Percentiles rank a stretch among this genome's conserved stretches.
Conservation (phyloP, 1,140 invertebrate genomes). For the Zaprionus nigranus region DNA sequence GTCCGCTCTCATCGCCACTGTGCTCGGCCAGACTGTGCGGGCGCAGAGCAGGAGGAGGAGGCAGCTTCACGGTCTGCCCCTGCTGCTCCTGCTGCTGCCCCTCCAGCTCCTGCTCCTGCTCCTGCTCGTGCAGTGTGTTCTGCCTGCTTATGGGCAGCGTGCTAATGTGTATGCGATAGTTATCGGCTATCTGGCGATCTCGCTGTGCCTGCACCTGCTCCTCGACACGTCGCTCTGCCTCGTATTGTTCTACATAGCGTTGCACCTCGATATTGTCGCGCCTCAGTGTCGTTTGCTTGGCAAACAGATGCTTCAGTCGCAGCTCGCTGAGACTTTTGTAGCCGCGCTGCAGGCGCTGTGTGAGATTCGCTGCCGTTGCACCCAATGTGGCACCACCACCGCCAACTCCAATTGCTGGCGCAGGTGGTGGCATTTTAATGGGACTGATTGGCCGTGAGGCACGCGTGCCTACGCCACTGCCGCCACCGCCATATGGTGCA, state of each 20-base stretch:
- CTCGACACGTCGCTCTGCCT: slow-evolving; percentile 63
- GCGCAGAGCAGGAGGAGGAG: neutral
- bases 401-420: neutral
- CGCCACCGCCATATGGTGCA: slow-evolving; percentile 44
- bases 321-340: slow-evolving; percentile 78
- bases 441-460: slow-evolving; percentile 63
- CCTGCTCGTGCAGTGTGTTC: slow-evolving; percentile 49
- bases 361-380: slow-evolving; percentile 15
- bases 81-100: slow-evolving; percentile 3
- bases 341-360: slow-evolving; percentile 66
- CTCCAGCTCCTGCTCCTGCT: slow-evolving; percentile 6
- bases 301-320: slow-evolving; percentile 74
- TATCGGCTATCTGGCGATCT: slow-evolving; percentile 73
- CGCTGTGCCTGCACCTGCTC: slow-evolving; percentile 46
- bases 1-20: slow-evolving; percentile 73
- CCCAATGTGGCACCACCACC: neutral
- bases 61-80: slow-evolving; percentile 16
- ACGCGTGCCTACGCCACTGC: neutral
- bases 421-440: slow-evolving; percentile 40
- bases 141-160: slow-evolving; percentile 51
- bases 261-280: slow-evolving; percentile 70
- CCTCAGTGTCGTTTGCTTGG: slow-evolving; percentile 66
- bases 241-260: slow-evolving; percentile 71
- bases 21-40: slow-evolving; percentile 26
- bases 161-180: slow-evolving; percentile 71